Evolutionary conservation across 2,113 vertebrate species (phyloP), one percentile per base, ranked within the genome.

Genomic region (Gymnobelideus leadbeateri): DNA sequence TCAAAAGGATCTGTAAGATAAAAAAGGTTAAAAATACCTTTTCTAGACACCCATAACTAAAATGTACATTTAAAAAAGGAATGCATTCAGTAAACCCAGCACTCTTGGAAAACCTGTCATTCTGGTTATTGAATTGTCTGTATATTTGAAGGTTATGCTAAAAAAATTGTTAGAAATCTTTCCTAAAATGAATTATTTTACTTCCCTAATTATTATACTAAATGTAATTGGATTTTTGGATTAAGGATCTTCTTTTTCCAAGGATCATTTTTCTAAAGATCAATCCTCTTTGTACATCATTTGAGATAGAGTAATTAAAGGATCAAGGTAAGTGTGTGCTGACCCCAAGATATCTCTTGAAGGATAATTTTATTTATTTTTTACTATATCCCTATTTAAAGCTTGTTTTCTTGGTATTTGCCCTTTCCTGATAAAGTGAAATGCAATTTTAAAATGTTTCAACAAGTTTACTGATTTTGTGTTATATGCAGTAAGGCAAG

Each of bases 101-200:
- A 57, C 68, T 47, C 25, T 92, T 91, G 89, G 47, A 93, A 96
- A 94, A 19, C 77, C 52, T 55, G 21, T 51, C 94, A 89, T 95
- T 96, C 61, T 93, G 19, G 10, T 93, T 92, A 89, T 23, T 93
- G 51, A 94, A 93, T 49, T 93, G 96, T 91, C 19, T 46, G n/a
- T 24, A n/a, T 91, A 96, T 49, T 53, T 90, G 47, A 92, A 94
- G 31, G 21, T 93, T 92, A 93, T 93, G 3, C 26, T 23, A 61
- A 96, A 61, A 51, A 51, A 19, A 49, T 95, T 68, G 46, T 94
- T 89, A 61, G 91, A 95, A 93, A 61, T 91, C 28, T 91, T 61
- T 37, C 3, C 91, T 84, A 93, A 61, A 54, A 50, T 53, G 51
- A 95, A 47, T 93, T 51, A 46, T 26, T 50, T 1, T 91, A 37